phyloP scores from a whole-genome alignment of 2,888 invertebrate species.

The Orthosia gracilis region DNA sequence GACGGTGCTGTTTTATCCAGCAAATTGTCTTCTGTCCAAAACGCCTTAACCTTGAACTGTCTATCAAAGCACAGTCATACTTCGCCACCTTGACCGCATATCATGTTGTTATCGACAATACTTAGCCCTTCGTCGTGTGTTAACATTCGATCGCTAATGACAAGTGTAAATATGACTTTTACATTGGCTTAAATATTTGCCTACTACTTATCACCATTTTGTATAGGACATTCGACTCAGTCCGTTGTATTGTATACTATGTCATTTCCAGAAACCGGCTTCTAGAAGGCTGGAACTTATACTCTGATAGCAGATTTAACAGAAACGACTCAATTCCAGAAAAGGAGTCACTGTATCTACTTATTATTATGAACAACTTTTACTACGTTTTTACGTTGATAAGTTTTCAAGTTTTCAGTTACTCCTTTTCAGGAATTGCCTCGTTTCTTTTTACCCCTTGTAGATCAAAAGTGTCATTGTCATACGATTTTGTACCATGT shows the following conservation, averaged over 20 bases:
- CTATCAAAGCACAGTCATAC: background rate
- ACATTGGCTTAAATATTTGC: slow-evolving; percentile 6
- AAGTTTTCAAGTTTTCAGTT: too few relatives aligned
- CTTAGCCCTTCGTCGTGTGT: slow-evolving; percentile 22
- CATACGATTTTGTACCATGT: background rate
- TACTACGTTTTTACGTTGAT: too few relatives aligned
- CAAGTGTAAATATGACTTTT: slow-evolving; percentile 1
- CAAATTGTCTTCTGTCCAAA: slow-evolving; percentile 11
- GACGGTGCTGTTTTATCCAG: slow-evolving; percentile 8
- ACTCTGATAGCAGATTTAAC: background rate
- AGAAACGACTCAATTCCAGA: too few relatives aligned
- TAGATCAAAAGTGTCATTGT: background rate
- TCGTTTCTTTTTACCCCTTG: background rate
- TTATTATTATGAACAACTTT: too few relatives aligned
- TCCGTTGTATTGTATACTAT: background rate
- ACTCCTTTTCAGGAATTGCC: too few relatives aligned
- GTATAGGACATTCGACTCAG: background rate
- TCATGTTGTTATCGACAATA: slow-evolving; percentile 15
- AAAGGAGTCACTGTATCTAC: too few relatives aligned
- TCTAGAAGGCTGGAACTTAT: background rate
- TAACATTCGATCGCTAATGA: slow-evolving; percentile 32
- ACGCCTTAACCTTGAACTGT: slow-evolving; percentile 37
- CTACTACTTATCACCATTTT: background rate
- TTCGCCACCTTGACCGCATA: slow-evolving; percentile 50
- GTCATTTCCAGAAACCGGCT: background rate